Evolutionary conservation across 2,888 invertebrate species (phyloP).

Genomic region (Caenorhabditis sp.): DNA sequence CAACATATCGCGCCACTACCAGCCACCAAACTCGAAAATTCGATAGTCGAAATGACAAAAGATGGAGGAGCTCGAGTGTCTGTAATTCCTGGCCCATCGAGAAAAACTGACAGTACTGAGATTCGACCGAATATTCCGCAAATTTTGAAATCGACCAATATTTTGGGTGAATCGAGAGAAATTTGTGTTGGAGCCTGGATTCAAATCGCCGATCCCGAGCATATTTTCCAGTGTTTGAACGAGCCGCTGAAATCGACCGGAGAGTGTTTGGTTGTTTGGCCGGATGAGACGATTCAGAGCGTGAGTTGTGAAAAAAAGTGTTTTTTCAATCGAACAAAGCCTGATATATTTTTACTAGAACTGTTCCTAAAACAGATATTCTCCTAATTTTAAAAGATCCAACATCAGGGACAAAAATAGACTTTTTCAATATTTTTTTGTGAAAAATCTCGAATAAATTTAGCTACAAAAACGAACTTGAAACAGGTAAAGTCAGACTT

Average conservation of each 20-base stretch:
- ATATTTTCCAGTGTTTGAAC: constrained; percentile 60
- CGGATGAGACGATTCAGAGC: constrained; percentile 79
- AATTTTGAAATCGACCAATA: constrained; percentile 18
- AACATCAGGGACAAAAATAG: no score
- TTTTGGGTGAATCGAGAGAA: constrained; percentile 22
- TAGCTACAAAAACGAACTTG: no score
- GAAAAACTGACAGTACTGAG: constrained; percentile 3
- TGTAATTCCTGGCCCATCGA: constrained; percentile 12
- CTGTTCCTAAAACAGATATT: no score
- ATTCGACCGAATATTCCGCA: constrained; percentile 19
- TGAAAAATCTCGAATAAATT: no score
- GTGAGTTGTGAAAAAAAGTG: constrained; percentile 21
- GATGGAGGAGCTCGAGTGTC: constrained; percentile 51
- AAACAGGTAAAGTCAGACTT: no score
- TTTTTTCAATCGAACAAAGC: no score
- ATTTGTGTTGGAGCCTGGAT: constrained; percentile 35
- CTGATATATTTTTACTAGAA: no score
- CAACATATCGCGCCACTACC: background rate
- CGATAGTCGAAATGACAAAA: constrained; percentile 52
- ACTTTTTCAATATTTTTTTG: no score
- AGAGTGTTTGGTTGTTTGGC: constrained; percentile 82
- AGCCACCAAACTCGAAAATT: constrained; percentile 40
- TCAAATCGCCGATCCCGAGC: constrained; percentile 29
- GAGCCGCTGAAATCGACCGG: constrained; percentile 64
- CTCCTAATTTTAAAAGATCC: no score